Base-by-base conservation (phyloP, 2,888 invertebrate genomes). In the Zygaena filipendulae region DNA sequence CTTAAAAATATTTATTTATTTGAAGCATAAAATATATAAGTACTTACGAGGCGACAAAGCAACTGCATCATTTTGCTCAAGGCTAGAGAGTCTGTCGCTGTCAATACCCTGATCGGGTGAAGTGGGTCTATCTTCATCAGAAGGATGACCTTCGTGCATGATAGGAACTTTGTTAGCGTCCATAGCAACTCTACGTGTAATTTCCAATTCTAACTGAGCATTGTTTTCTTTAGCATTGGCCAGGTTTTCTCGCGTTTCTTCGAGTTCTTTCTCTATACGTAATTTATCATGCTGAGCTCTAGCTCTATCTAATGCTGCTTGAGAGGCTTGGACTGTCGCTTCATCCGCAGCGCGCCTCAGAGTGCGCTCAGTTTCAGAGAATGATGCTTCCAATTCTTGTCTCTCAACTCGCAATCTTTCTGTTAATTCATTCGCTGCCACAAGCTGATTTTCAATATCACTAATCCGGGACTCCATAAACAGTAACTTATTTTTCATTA, bases 51-150 rank as follows among this genome's bases (percentile, higher is more conserved):
- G 71, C 30, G 77, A 77, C 36, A 72, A 48, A 18, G 70, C 55
- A 23, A 77, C 53, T 16, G 62, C 71, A 19, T 80, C 75, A 40
- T 81, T 81, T 36, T 83, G 82, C 71, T 89, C 82, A 45, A 87
- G 52, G 58, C 87, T 82, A 35, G 87, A 83, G 28, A 86, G 69
- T 35, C 87, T 68, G 56, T 93, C 93, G 49, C 92, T 93, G 56
- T 93, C 93, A 38, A 94, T 93, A n/a, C 93, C 93, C 49, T 92
- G 83, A 67, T 94, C 94, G 0, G 94, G 93, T 0, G 93, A 93
- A 1, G 88, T 74, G 3, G 80, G 70, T 13, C 80, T 54, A 8
- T 75, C 79, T 36, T 75, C 75, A 40, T 74, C 74, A 1, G 59
- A 67, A 16, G 46, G 59, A 12, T 52, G 38, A 11, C 39, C 55